phyloP scores from a whole-genome alignment of 2,888 invertebrate species.

The Mimachlamys varia region DNA sequence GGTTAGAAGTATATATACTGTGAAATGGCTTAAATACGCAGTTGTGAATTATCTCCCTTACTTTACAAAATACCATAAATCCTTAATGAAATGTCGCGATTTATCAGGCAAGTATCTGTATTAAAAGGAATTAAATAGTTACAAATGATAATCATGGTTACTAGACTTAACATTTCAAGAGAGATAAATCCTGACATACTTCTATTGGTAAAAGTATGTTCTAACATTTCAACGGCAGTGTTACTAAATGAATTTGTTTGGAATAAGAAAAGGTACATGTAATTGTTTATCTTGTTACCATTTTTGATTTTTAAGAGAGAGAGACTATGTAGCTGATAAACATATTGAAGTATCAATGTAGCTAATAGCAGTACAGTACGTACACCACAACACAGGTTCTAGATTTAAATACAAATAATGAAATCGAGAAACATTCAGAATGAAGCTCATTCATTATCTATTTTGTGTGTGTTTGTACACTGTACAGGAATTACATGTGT shows the following conservation, averaged over 20 bases:
- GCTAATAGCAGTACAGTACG: too few species aligned
- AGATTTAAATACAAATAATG: background rate
- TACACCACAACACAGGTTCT: too few species aligned
- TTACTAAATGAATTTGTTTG: too few species aligned
- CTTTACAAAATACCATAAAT: background rate
- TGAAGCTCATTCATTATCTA: background rate
- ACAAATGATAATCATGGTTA: background rate
- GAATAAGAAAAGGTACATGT: too few species aligned
- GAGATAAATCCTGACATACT: background rate
- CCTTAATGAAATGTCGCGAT: background rate
- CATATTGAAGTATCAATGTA: too few species aligned
- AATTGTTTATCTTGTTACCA: too few species aligned
- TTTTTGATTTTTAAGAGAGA: too few species aligned
- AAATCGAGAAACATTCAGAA: background rate
- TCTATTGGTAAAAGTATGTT: too few species aligned
- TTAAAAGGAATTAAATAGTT: background rate
- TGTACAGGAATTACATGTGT: too few species aligned
- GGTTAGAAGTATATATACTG: background rate
- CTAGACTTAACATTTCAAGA: background rate
- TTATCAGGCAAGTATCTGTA: background rate
- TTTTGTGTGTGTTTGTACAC: background rate
- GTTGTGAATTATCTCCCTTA: background rate
- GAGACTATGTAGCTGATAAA: too few species aligned
- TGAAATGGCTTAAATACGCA: too few species aligned
- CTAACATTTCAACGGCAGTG: too few species aligned